phyloP scores from a whole-genome alignment of 2,888 invertebrate genomes.

The Blastobasis lacticolella region DNA sequence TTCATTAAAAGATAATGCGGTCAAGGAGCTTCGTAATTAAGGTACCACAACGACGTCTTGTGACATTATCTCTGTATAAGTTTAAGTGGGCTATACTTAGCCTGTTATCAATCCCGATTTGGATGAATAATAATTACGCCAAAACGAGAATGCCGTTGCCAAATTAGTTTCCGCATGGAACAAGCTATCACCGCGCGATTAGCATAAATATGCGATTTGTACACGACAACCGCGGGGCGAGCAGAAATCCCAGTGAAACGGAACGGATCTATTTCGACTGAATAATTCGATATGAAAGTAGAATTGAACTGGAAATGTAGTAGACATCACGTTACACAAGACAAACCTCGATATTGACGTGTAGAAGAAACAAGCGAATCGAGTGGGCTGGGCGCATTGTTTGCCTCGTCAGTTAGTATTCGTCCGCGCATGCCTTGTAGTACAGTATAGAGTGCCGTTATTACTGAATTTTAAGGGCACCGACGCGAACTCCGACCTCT shows the following conservation, averaged over 20 bases:
- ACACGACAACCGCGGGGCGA: conserved; percentile 25
- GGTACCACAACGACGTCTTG: conserved; percentile 24
- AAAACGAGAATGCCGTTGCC: not conserved
- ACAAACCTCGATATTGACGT: conserved; percentile 41
- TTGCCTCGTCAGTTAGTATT: conserved; percentile 34
- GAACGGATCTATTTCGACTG: conserved; percentile 31
- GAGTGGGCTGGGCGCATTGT: conserved; percentile 61
- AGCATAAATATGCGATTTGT: conserved; percentile 40
- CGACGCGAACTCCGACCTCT: conserved; percentile 55
- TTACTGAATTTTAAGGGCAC: conserved; percentile 52
- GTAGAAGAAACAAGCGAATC: conserved; percentile 44
- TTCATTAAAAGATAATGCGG: conserved; percentile 42
- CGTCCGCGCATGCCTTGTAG: conserved; percentile 28
- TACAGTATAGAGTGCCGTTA: conserved; percentile 23
- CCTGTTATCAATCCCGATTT: not conserved
- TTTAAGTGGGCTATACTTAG: conserved; percentile 32
- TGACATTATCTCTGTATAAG: conserved; percentile 22
- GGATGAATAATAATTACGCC: not conserved
- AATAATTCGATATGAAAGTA: conserved; percentile 23
- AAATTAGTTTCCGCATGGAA: not conserved
- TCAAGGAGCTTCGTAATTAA: conserved; percentile 39
- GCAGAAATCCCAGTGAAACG: conserved; percentile 37
- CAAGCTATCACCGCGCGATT: conserved; percentile 18
- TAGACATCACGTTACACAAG: conserved; percentile 23
- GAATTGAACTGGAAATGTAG: conserved; percentile 2